phyloP scores from a whole-genome alignment of 2,888 invertebrate genomes.

The Drosophila koepferae region DNA sequence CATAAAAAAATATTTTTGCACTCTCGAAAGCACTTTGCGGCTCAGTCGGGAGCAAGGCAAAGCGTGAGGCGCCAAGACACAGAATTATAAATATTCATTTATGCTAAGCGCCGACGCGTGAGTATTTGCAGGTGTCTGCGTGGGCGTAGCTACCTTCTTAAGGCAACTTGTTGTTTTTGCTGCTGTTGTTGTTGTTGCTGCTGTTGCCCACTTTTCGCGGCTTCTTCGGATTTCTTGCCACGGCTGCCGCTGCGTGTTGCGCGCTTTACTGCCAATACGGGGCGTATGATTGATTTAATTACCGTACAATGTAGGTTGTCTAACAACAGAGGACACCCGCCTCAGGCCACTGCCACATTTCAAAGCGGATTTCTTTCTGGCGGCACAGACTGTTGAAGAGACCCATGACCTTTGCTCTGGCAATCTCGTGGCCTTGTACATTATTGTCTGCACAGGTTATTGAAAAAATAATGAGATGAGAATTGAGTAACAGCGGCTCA shows the following conservation, averaged over 20 bases:
- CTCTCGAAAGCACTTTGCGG: constrained; percentile 71
- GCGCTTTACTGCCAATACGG: constrained; percentile 49
- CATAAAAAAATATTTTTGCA: constrained; percentile 73
- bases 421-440: background rate
- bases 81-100: constrained; percentile 79
- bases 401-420: constrained; percentile 18
- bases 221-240: background rate
- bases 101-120: constrained; percentile 72
- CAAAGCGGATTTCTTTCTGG: background rate
- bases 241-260: constrained; percentile 33
- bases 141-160: constrained; percentile 36
- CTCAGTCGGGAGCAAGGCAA: constrained; percentile 30
- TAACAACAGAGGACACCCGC: constrained; percentile 5
- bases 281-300: constrained; percentile 79
- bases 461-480: background rate
- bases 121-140: constrained; percentile 68
- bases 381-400: constrained; percentile 6
- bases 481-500: background rate
- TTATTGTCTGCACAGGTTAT: background rate
- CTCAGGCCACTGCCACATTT: background rate
- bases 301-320: constrained; percentile 60
- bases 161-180: constrained; percentile 12
- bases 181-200: constrained; percentile 32
- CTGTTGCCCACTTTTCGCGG: constrained; percentile 3
- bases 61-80: constrained; percentile 45